Base-by-base conservation (phyloP, 2,888 invertebrate species). In the Stenoptilia bipunctidactyla region DNA sequence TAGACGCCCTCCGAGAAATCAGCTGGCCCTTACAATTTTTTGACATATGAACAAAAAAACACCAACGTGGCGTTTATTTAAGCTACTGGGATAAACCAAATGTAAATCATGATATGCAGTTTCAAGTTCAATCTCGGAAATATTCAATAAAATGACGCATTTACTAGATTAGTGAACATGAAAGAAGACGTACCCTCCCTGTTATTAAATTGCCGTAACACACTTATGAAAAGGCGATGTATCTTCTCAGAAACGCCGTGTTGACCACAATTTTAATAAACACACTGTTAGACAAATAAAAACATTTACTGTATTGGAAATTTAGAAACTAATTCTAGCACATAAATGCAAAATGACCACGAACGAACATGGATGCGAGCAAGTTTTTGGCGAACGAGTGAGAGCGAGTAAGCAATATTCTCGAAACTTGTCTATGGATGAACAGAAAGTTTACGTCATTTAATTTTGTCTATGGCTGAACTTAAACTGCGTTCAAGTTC, bases 121-220 rank as follows among this genome's bases (percentile, higher is more conserved):
- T 65, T 58, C 48, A 52, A 58, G 56, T 58, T 58, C 52, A 58
- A 61, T 61, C 55, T 56, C 52, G 50, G 68, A 64, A 68, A 60
- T 76, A 75, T 76, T 74, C 62, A 63, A 72, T 76, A 79, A 79
- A 80, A 83, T 84, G 80, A 84, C 84, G 84, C 84, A 84, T 83
- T 83, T 80, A 76, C 76, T 68, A 72, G 67, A 79, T 68, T 76
- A 66, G 53, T 67, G 74, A 70, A 80, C 66, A 66, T 74, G 69
- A 75, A 79, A 79, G 77, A 84, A 79, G 77, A 84, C 84, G 71
- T 84, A 85, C 84, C 84, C 82, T 82, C 83, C 80, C 77, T 75
- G 77, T 76, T 76, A 71, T 65, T 82, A 65, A 63, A 73, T 71
- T 61, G 70, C 72, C 72, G 73, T 67, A 69, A 59, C 67, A 61